A percentile compares a stretch with the other conserved stretches of the same genome.
These are phyloP conservation scores for Nasonovia ribisnigri DNA, from an alignment of 2,888 invertebrate genomes.

Conservation along the genomic window DNA sequence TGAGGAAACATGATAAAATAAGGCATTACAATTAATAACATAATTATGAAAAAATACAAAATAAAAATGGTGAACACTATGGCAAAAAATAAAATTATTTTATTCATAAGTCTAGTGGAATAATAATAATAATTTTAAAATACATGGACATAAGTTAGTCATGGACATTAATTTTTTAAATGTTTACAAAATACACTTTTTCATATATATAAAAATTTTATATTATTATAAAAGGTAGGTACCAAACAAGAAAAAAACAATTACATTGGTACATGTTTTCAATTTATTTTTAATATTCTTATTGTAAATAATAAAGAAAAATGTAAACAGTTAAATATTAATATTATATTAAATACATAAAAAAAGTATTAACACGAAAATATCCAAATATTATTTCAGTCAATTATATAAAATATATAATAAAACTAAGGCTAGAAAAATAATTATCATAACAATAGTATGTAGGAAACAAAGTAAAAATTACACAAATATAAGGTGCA, in stretches of 20 bases:
- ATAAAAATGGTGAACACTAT: neutral
- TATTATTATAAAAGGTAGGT: neutral
- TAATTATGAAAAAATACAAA: neutral
- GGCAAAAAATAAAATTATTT: neutral
- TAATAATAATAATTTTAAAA: neutral
- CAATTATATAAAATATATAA: neutral
- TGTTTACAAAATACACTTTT: neutral
- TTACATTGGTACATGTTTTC: neutral
- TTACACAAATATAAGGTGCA: neutral
- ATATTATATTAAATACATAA: neutral
- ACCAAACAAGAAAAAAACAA: neutral
- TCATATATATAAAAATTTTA: neutral
- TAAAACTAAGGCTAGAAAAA: neutral
- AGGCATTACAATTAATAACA: neutral
- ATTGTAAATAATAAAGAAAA: neutral
- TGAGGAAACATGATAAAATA: neutral
- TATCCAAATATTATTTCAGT: slow-evolving; percentile 1
- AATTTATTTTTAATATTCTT: neutral
- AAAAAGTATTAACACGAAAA: neutral
- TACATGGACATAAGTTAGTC: neutral
- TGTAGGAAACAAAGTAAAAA: neutral
- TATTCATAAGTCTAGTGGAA: neutral
- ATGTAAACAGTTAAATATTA: neutral
- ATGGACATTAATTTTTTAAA: neutral
- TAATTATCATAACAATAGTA: neutral